Percentiles rank a stretch among this genome's conserved stretches.
These are phyloP conservation scores for Cheirogaleus medius DNA, from an alignment of 2,113 vertebrate genomes.

Conservation along the genomic window DNA sequence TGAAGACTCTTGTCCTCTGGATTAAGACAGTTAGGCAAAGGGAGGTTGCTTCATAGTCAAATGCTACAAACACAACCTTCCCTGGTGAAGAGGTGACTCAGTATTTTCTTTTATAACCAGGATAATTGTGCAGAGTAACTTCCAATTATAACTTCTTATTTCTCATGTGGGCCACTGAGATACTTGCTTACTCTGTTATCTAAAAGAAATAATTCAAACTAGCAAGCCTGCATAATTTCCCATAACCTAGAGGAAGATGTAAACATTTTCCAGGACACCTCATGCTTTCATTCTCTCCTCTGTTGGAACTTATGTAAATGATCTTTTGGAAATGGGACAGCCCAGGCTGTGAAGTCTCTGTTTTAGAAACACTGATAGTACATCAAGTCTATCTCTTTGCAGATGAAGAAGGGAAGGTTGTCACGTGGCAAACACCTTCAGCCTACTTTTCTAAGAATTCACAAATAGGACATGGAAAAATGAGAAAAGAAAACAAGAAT, in stretches of 20 bases:
- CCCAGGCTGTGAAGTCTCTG: not conserved
- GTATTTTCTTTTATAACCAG: not conserved
- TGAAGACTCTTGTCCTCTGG: not conserved
- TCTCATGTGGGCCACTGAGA: not conserved
- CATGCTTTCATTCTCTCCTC: not conserved
- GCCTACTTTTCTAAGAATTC: not conserved
- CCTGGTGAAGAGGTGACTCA: not conserved
- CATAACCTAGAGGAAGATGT: not conserved
- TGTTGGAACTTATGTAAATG: not conserved
- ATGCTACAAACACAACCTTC: not conserved
- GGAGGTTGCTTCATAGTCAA: not conserved
- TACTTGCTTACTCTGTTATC: not conserved
- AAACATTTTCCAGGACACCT: not conserved
- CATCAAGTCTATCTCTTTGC: not conserved
- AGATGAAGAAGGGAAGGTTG: not conserved
- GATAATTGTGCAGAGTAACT: not conserved
- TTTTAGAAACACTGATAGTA: not conserved
- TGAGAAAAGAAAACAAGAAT: not conserved
- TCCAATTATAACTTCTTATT: constrained; percentile 3
- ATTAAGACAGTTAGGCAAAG: not conserved
- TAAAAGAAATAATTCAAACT: constrained; percentile 31
- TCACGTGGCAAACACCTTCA: not conserved
- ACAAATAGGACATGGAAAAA: not conserved
- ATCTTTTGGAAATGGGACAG: not conserved
- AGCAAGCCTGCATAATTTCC: not conserved